Evolutionary conservation across 2,888 invertebrate genomes (phyloP), one percentile per base, ranked within the genome.

Genomic region (Dione vanillae): DNA sequence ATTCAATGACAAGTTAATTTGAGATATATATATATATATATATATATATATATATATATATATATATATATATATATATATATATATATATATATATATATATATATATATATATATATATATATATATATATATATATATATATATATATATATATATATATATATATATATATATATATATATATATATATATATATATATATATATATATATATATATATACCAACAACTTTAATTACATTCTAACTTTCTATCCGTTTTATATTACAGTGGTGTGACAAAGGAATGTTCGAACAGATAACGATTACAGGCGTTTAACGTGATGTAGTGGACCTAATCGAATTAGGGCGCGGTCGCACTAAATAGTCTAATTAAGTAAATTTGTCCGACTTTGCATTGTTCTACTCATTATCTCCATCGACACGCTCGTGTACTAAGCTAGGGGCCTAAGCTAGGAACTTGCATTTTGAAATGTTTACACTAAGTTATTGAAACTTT

Each of bases 361-460:
- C 75, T 75, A 76, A 72, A 68, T 74, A 65, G 71, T 72, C 72
- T 75, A 78, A 77, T 76, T 74, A 78, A 78, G 73, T 76, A 76
- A 81, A 76, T 78, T 79, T 78, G 77, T 78, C 78, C 75, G 74
- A 73, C 73, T 70, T 69, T 69, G 72, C 75, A 71, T 73, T 75
- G 76, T 75, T 75, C 67, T 70, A 73, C 58, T 65, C 67, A 71
- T 68, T 74, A 76, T 79, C 79, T 75, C 76, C 73, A 78, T 76
- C 75, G 47, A 77, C 77, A 76, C 64, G 72, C 64, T 75, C 69
- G 43, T 69, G 65, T 78, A 79, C 82, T 80, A 79, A 10, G 27
- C 45, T 0, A 10, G 37, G 10, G 14, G 11, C 35, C 37, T n/a
- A n/a, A n/a, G n/a, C 1, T 27, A 27, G 27, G 27, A 27, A 27